Evolutionary conservation across 2,113 vertebrate species (phyloP).

Genomic region (Grantiella picta): DNA sequence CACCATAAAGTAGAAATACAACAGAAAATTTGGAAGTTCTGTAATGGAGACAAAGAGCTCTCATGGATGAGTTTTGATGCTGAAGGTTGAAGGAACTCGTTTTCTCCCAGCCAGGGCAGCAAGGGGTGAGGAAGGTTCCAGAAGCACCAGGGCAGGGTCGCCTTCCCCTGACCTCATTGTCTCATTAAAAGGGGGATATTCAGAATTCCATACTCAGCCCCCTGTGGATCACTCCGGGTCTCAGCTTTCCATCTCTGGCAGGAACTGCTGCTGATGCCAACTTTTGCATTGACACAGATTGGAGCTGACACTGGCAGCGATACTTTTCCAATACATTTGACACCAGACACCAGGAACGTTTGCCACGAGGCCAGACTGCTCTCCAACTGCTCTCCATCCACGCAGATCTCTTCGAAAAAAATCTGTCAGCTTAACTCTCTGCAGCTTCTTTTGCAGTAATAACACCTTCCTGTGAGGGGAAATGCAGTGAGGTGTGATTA

Average conservation of each 20-base stretch:
- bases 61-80: neutral
- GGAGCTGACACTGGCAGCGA: neutral
- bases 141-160: neutral
- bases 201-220: neutral
- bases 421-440: neutral
- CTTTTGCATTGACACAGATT: neutral
- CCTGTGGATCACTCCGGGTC: neutral
- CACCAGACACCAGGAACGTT: neutral
- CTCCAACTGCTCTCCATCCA: neutral
- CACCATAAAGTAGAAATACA: accelerated
- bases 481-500: neutral
- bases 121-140: neutral
- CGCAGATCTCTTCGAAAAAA: neutral
- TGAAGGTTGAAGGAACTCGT: accelerated
- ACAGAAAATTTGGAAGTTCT: neutral
- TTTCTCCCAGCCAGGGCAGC: neutral
- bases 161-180: neutral
- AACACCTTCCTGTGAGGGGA: neutral
- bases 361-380: neutral
- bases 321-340: neutral
- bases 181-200: neutral
- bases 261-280: neutral
- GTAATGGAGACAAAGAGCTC: neutral
- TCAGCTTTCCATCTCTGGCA: constrained; percentile 8
- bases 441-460: neutral